Base-by-base conservation (phyloP, 2,888 invertebrate genomes). In the Platerodrilus igneus region DNA sequence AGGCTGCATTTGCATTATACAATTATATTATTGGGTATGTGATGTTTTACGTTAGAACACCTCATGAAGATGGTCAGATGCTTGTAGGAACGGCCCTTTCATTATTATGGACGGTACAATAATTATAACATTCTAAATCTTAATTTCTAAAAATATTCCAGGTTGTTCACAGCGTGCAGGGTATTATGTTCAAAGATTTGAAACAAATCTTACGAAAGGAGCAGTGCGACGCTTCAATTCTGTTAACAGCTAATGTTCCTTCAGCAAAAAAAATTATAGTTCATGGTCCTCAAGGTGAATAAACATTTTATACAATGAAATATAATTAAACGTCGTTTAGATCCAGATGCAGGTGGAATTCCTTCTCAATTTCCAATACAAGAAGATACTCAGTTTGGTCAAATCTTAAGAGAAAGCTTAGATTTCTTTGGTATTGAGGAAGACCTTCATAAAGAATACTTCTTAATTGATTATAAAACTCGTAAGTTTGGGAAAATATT, bases 11-110 rank as follows among this genome's bases (percentile, higher is more conserved):
- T 68, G 92, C 94, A 1, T 69, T 99, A 1, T 96, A 97, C 68
- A 99, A 99, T 73, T 97, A 99, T 59, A 87, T 99, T 56, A 97
- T 99, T 53, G 99, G 99, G 2, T 99, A 95, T 62, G 91, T 99
- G 2, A 99, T 99, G 97, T 99, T 96, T 71, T 97, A 97, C 60
- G 96, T 97, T 2, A 75, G 99, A 36, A 87, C 93, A 7, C 94
- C 97, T 0, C 91, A 94, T 59, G 96, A 97, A 60, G 89, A 91
- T 28, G 93, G 94, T 0, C 94, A 95, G 59, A 86, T 92, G 53
- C 79, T 94, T 27, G 92, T 97, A 45, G 93, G 94, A 4, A 87
- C 93, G 10, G 97, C 97, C 0, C 72, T 99, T 2, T 93, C 95
- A 0, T 81, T 99, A 37, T 71, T 97, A 2, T 97, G 97, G 95